Evolutionary conservation across 2,113 vertebrate species (phyloP).

Genomic region (Seriola dumerili): DNA sequence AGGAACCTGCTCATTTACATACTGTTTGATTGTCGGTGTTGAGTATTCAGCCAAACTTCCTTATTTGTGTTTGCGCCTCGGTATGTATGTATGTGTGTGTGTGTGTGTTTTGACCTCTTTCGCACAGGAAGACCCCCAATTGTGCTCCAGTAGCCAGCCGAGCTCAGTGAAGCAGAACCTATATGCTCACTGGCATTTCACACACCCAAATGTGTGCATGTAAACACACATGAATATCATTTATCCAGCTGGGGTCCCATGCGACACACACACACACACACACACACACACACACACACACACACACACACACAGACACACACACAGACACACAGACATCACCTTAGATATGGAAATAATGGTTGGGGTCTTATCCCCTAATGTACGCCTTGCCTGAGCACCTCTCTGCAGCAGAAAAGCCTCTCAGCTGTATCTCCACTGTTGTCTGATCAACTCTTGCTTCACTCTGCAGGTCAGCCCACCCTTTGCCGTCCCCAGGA

Average conservation of each 20-base stretch:
- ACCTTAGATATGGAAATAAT: slow-evolving; percentile 72
- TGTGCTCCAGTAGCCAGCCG: slow-evolving; percentile 79
- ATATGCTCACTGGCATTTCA: slow-evolving; percentile 96
- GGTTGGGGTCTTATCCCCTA: slow-evolving; percentile 54
- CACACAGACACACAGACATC: slow-evolving; percentile 37
- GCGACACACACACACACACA: slow-evolving; percentile 54
- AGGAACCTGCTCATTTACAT: slow-evolving; percentile 62
- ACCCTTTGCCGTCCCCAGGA: slow-evolving; percentile 63
- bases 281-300: slow-evolving; percentile 25
- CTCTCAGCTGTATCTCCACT: slow-evolving; percentile 34
- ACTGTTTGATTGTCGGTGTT: slow-evolving; percentile 59
- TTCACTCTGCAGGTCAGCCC: slow-evolving; percentile 53
- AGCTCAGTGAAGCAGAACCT: slow-evolving; percentile 90
- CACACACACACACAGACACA: slow-evolving; percentile 20
- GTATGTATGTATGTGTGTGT: slow-evolving; percentile 18
- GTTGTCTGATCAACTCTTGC: slow-evolving; percentile 28
- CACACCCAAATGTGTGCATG: slow-evolving; percentile 73
- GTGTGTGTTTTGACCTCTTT: slow-evolving; percentile 72
- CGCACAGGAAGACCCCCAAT: slow-evolving; percentile 81
- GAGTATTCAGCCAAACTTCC: slow-evolving; percentile 76
- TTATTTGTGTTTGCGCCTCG: slow-evolving; percentile 55
- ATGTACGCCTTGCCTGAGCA: slow-evolving; percentile 40
- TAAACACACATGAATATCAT: slow-evolving; percentile 78
- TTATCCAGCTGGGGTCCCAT: slow-evolving; percentile 77
- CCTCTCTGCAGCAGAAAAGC: slow-evolving; percentile 30